phyloP scores from a whole-genome alignment of 2,888 invertebrate species.

The Achlya flavicornis region DNA sequence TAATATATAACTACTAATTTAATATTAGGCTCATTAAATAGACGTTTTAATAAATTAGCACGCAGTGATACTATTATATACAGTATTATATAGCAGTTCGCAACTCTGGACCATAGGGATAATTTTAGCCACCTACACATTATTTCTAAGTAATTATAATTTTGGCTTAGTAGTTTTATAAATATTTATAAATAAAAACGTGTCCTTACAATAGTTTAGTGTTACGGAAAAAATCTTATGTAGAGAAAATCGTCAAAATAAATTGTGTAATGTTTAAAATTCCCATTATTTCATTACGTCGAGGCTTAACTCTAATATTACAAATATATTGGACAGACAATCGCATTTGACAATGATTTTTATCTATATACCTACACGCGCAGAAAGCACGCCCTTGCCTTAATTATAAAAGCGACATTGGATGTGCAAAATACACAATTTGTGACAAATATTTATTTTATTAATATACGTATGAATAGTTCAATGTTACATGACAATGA shows the following conservation, averaged over 20 bases:
- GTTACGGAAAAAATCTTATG: conserved; percentile 68
- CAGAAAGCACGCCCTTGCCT: conserved; percentile 28
- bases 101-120: conserved; percentile 56
- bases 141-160: conserved; percentile 57
- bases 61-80: conserved; percentile 28
- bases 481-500: conserved; percentile 29
- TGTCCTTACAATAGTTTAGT: conserved; percentile 48
- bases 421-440: conserved; percentile 38
- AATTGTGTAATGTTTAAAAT: conserved; percentile 68
- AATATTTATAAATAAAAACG: conserved; percentile 37
- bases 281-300: conserved; percentile 64
- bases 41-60: conserved; percentile 58
- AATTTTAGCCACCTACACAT: conserved; percentile 53
- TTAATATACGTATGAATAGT: conserved; percentile 21
- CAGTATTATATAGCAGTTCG: conserved; percentile 51
- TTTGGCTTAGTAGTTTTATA: conserved; percentile 62
- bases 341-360: conserved; percentile 19
- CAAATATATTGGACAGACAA: conserved; percentile 36
- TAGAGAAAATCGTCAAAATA: conserved; percentile 69
- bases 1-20: conserved; percentile 46
- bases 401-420: conserved; percentile 54
- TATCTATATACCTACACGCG: conserved; percentile 13
- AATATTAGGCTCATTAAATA: conserved; percentile 65
- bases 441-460: conserved; percentile 15
- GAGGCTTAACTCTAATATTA: conserved; percentile 20